phyloP scores from a whole-genome alignment of 2,113 vertebrate species.

The Fregata magnificens region DNA sequence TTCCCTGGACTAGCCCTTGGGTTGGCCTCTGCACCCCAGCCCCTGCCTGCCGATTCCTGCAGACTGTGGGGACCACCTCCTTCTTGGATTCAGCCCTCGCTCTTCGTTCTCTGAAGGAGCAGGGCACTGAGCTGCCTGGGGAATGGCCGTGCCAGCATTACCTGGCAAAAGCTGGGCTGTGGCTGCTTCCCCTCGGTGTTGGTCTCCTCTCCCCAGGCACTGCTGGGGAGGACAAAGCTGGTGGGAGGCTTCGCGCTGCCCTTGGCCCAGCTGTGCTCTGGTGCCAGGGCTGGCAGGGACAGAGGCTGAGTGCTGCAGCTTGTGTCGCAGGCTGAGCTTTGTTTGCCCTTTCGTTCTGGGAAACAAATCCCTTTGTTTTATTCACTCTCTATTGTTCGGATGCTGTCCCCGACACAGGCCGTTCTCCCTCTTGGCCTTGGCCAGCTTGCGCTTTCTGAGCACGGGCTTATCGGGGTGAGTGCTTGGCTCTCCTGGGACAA shows the following conservation, averaged over 20 bases:
- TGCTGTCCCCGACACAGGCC: neutral
- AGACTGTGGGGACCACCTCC: neutral
- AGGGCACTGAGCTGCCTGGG: neutral
- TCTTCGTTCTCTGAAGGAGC: neutral
- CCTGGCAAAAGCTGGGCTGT: neutral
- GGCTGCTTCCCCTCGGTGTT: neutral
- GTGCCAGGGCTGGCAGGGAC: neutral
- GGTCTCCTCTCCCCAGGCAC: neutral
- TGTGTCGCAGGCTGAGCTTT: slow-evolving; percentile 52
- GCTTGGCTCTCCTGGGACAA: neutral
- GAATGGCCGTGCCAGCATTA: neutral
- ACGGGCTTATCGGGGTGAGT: accelerated
- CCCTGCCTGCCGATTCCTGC: neutral
- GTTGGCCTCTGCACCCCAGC: neutral
- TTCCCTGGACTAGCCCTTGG: neutral
- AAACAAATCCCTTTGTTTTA: slow-evolving; percentile 12
- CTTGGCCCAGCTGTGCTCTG: neutral
- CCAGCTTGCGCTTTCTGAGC: neutral
- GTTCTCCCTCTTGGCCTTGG: neutral
- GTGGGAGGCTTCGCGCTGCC: neutral
- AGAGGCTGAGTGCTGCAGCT: neutral
- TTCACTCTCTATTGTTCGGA: neutral
- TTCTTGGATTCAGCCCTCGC: neutral
- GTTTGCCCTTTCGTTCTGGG: slow-evolving; percentile 25
- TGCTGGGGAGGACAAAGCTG: neutral